Evolutionary conservation across 2,797 vertebrate genomes (phyloP).

Genomic region (Cirrhinus mrigala): DNA sequence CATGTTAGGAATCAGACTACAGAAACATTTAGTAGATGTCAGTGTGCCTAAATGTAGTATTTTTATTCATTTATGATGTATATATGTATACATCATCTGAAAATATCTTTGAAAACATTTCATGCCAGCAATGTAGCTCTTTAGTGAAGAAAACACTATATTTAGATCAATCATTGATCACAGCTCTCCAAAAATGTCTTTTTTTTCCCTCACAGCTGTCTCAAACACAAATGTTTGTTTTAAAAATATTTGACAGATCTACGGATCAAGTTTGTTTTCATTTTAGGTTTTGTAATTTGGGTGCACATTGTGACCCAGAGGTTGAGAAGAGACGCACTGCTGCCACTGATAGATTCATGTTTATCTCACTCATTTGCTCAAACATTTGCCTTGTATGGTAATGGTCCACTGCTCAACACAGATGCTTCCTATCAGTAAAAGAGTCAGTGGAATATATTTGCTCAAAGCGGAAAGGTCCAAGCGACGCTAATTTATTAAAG

Average conservation of each 20-base stretch:
- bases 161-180: constrained; percentile 25
- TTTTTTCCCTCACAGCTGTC: neutral
- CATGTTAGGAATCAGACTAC: constrained; percentile 14
- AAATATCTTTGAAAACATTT: neutral
- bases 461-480: constrained; percentile 33
- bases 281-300: constrained; percentile 43
- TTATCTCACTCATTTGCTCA: constrained; percentile 54
- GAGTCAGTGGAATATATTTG: constrained; percentile 16
- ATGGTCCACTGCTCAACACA: constrained; percentile 39
- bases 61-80: constrained; percentile 7
- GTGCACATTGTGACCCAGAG: constrained; percentile 38
- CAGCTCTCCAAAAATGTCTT: neutral
- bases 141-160: constrained; percentile 3
- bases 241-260: constrained; percentile 22
- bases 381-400: constrained; percentile 59
- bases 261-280: constrained; percentile 34
- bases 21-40: constrained; percentile 2
- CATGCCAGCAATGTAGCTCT: neutral
- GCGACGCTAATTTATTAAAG: constrained; percentile 35
- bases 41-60: neutral
- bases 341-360: constrained; percentile 55
- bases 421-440: constrained; percentile 35
- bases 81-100: constrained; percentile 14
- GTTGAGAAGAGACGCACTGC: constrained; percentile 22
- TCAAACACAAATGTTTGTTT: constrained; percentile 16